Evolutionary conservation across 2,797 vertebrate species (phyloP).

Genomic region (Salarias fasciatus): DNA sequence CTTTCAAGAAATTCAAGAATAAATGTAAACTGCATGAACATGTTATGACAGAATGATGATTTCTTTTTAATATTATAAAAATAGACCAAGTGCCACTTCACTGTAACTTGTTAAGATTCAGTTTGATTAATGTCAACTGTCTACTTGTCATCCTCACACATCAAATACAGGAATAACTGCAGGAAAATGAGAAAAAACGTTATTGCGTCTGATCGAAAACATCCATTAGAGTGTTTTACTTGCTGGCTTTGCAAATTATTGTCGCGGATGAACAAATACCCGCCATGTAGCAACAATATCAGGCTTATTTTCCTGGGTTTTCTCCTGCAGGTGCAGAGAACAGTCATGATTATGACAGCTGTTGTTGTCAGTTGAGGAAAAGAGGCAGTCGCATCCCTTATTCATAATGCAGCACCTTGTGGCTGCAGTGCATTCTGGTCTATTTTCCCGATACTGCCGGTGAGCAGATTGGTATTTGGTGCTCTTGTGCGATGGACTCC

Average conservation of each 20-base stretch:
- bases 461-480: constrained; percentile 38
- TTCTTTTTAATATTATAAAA: not conserved
- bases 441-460: constrained; percentile 56
- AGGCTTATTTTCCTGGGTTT: constrained; percentile 17
- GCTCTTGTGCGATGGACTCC: constrained; percentile 28
- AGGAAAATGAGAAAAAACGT: not conserved
- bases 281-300: not conserved
- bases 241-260: constrained; percentile 2
- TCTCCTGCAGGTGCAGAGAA: constrained; percentile 30
- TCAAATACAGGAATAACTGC: not conserved
- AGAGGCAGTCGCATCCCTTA: constrained; percentile 44
- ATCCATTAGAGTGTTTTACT: constrained; percentile 23
- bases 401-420: constrained; percentile 44
- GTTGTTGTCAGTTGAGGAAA: constrained; percentile 49
- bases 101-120: not conserved
- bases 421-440: constrained; percentile 52
- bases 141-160: not conserved
- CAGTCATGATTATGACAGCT: constrained; percentile 50
- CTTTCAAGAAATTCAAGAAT: no score
- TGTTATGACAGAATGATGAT: no score
- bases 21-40: no score
- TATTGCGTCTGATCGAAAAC: constrained; percentile 1
- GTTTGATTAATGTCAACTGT: not conserved
- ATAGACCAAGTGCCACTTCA: not conserved
- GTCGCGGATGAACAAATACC: constrained; percentile 19